Percentiles rank a stretch among this genome's conserved stretches.
Conservation (phyloP, 2,888 invertebrate genomes). For the Ditylenchus weischeri region DNA sequence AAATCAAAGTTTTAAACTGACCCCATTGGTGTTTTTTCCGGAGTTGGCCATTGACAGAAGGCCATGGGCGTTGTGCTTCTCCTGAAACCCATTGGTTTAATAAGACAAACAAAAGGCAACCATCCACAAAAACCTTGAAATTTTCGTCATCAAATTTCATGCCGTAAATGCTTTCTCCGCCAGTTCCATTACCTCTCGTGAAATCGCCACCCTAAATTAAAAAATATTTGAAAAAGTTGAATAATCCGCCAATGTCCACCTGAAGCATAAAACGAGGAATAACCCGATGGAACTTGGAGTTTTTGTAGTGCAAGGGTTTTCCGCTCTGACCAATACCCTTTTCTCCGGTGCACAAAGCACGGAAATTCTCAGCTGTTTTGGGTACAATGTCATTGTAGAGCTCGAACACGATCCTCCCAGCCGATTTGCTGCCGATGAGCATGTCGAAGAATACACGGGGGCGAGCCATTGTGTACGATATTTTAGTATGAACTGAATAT, state of each 20-base stretch:
- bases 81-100: conserved; percentile 57
- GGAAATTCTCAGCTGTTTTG: conserved; percentile 85
- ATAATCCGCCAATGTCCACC: conserved; percentile 11
- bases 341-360: conserved; percentile 85
- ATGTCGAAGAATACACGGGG: conserved; percentile 48
- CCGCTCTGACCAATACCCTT: conserved; percentile 41
- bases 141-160: conserved; percentile 82
- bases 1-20: too few species aligned
- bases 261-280: conserved; percentile 48
- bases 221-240: neutral
- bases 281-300: conserved; percentile 42
- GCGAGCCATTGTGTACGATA: conserved; percentile 15
- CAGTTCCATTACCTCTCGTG: conserved; percentile 79
- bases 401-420: conserved; percentile 63
- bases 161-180: conserved; percentile 93
- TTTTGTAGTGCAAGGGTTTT: conserved; percentile 45
- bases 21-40: conserved; percentile 60
- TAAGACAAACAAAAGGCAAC: too few species aligned
- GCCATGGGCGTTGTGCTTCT: conserved; percentile 86
- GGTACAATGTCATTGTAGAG: conserved; percentile 64
- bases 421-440: conserved; percentile 41
- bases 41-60: conserved; percentile 93
- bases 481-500: too few species aligned
- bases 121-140: conserved; percentile 66
- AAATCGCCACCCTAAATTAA: conserved; percentile 74